Percentiles rank a stretch among this genome's conserved stretches.
Evolutionary conservation across 2,797 vertebrate species (phyloP).

Genomic region (Macroramphosus scolopax): DNA sequence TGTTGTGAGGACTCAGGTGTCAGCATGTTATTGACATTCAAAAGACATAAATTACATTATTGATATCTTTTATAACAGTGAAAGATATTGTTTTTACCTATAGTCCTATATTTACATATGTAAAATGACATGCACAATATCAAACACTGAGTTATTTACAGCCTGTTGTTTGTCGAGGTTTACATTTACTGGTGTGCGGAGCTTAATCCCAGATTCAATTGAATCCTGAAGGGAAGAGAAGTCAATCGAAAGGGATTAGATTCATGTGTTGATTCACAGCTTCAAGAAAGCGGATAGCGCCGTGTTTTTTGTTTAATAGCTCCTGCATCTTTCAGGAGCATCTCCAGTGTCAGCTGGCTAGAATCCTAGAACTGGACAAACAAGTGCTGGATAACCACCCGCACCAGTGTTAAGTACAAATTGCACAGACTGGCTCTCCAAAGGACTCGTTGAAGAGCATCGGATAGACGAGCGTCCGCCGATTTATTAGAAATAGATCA

Average conservation of each 20-base stretch:
- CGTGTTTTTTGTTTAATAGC: constrained; percentile 77
- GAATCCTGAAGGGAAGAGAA: constrained; percentile 23
- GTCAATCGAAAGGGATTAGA: constrained; percentile 22
- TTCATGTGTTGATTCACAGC: constrained; percentile 65
- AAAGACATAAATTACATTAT: neutral
- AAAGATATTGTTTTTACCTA: too few species aligned
- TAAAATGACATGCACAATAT: too few species aligned
- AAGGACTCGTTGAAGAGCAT: constrained; percentile 70
- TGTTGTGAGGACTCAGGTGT: too few species aligned
- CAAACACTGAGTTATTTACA: too few species aligned
- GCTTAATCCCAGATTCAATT: constrained; percentile 10
- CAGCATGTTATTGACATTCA: too few species aligned
- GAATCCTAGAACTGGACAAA: constrained; percentile 65
- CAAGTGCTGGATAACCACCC: constrained; percentile 74
- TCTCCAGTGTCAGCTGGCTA: constrained; percentile 74
- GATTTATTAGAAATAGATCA: constrained; percentile 4
- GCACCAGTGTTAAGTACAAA: constrained; percentile 80
- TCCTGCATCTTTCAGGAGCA: constrained; percentile 78
- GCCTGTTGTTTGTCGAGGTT: constrained; percentile 4
- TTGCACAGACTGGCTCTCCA: constrained; percentile 65
- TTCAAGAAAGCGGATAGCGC: constrained; percentile 65
- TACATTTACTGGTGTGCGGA: neutral
- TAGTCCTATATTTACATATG: too few species aligned
- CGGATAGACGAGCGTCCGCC: constrained; percentile 46
- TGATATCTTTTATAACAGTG: too few species aligned